Base-by-base conservation (phyloP, 1,140 invertebrate genomes). In the Anastrepha ludens region DNA sequence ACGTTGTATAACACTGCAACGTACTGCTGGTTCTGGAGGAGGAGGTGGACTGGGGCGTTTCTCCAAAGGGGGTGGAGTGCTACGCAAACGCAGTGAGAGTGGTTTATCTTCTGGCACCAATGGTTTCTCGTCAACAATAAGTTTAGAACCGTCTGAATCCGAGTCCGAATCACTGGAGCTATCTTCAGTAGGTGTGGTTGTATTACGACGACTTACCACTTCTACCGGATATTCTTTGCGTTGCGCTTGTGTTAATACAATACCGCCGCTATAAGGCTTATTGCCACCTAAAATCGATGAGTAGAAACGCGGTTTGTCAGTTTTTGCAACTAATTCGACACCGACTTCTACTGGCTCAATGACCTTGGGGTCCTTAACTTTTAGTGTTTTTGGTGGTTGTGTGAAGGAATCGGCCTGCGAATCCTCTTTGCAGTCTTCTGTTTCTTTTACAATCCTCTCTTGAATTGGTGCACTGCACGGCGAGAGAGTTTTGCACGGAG, bases 1-100 rank as follows among this genome's bases (percentile, higher is more conserved):
- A 91, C 97, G 95, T 90, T 97, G 97, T 87, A 97, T 98, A 6
- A 97, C 97, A 59, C 97, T 97, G 90, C 95, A 96, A 85, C 94
- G 94, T 7, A 96, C 94, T 44, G 92, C 90, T 88, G 93, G 94
- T 85, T 90, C 90, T 7, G 92, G 93, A 62, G 93, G 94, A 86
- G 93, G 94, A 89, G 88, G 95, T 59, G 91, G 92, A 90, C 90
- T 92, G 4, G 92, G 92, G 41, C 92, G 95, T 86, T 95, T 95
- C 44, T 94, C 93, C 8, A 94, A 91, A 0, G 95, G 95, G 1
- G 96, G 94, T 20, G 92, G 91, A 39, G 90, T 92, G 67, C 94
- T 91, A 86, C 91, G 91, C 88, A 92, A 88, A 58, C 91, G 91
- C 88, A 93, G 88, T 39, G 90, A 92, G 7, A 93, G 17, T 0